Percentiles rank a stretch among this genome's conserved stretches.
phyloP scores from a whole-genome alignment of 1,140 invertebrate species.

The Palaemon carinicauda region DNA sequence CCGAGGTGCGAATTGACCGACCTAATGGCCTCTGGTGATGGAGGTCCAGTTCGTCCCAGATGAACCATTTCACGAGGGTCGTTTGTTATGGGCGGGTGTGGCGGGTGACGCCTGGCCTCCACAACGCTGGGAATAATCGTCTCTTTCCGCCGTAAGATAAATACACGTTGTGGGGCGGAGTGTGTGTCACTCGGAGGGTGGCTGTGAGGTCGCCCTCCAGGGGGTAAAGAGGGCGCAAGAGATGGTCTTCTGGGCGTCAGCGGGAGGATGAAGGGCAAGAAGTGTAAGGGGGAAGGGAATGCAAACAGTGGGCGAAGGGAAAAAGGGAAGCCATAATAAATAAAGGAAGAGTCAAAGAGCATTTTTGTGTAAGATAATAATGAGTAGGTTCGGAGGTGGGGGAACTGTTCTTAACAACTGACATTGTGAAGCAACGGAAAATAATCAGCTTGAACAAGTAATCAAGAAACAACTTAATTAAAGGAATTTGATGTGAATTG shows the following conservation, averaged over 20 bases:
- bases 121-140: conserved; percentile 23
- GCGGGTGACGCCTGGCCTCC: conserved; percentile 13
- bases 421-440: too few species aligned
- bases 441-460: too few species aligned
- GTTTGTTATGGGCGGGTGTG: conserved; percentile 28
- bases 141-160: conserved; percentile 43
- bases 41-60: neutral
- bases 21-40: neutral
- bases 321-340: neutral
- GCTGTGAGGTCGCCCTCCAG: neutral
- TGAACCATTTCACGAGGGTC: conserved; percentile 20
- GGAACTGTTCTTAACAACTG: too few species aligned
- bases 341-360: too few species aligned
- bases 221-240: neutral
- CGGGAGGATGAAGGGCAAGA: too few species aligned
- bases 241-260: neutral
- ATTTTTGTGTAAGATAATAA: too few species aligned
- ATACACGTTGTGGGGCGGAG: conserved; percentile 12
- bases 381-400: too few species aligned
- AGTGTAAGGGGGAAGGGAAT: too few species aligned
- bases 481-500: too few species aligned
- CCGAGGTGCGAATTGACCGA: neutral
- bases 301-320: neutral
- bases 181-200: conserved; percentile 36
- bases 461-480: too few species aligned